Evolutionary conservation across 2,113 vertebrate species (phyloP), one percentile per base, ranked within the genome.

Genomic region (Zeus faber): DNA sequence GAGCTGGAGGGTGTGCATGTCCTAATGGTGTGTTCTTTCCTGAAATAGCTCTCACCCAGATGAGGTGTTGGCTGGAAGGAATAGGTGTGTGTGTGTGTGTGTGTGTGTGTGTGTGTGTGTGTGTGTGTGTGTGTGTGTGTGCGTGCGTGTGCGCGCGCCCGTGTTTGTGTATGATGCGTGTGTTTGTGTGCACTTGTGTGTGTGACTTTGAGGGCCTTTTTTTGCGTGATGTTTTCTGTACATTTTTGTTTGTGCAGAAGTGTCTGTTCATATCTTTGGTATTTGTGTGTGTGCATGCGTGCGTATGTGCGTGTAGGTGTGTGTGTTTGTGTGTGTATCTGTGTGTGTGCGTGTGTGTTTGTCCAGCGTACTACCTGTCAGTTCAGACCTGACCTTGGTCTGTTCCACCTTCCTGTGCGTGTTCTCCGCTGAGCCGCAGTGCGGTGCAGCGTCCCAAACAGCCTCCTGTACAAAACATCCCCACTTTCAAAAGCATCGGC

Each of bases 1-100:
- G 37, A 58, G 71, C 79, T 77, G 33, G 61, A 79, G 76, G 79
- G 60, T 11, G 70, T 47, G 48, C 72, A 65, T 71, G 77, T 82
- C 73, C 77, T 71, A 37, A 76, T 72, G 76, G 48, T 74, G 61
- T 76, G 72, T 71, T 70, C 74, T 62, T 76, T 84, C 82, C 82
- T 80, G 66, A 84, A 86, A 83, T 86, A 84, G 74, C 70, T 23
- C 39, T 83, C 72, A 71, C 67, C 70, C 67, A 66, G 65, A 75
- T 82, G 78, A 78, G 78, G 66, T 76, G 70, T 53, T 61, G 50
- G 68, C 69, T 75, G 40, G 54, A 56, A 76, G 72, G 72, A 74
- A 54, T 48, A 58, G 57, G 62, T 58, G 52, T 50, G 56, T 69
- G 54, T 65, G 62, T 54, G 40, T 46, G 18, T 65, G 16, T 70